phyloP scores from a whole-genome alignment of 1,140 invertebrate genomes.

The Sycobia sp. region DNA sequence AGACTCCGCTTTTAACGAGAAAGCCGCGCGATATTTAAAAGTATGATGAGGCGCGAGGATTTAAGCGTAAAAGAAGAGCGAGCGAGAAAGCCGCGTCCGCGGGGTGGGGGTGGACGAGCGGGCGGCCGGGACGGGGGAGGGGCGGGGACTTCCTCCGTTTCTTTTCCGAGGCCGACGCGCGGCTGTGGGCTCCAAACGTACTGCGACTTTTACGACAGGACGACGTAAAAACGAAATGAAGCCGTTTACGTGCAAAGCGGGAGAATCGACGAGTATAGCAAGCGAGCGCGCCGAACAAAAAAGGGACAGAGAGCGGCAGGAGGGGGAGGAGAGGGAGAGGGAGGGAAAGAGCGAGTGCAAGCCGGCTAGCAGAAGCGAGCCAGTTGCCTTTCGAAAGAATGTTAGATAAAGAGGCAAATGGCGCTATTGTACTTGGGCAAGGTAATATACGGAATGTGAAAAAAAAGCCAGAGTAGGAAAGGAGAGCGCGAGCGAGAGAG shows the following conservation, averaged over 20 bases:
- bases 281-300: neutral
- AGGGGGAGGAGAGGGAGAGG: neutral
- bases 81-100: too few relatives aligned
- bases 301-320: neutral
- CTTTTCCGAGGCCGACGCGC: neutral
- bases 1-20: conserved; percentile 21
- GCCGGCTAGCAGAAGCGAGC: neutral
- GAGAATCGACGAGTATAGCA: conserved; percentile 11
- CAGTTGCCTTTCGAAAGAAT: conserved; percentile 8
- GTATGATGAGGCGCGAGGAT: conserved; percentile 29
- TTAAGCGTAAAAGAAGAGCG: conserved; percentile 10
- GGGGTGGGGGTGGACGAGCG: too few relatives aligned
- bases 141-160: conserved; percentile 15
- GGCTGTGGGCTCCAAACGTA: neutral
- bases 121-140: neutral
- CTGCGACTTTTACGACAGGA: conserved; percentile 33
- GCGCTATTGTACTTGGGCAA: neutral
- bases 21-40: conserved; percentile 23
- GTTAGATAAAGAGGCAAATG: conserved; percentile 15
- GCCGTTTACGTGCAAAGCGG: conserved; percentile 31
- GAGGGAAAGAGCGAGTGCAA: neutral
- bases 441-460: neutral
- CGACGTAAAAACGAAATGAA: conserved; percentile 34
- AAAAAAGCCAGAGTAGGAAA: conserved; percentile 6
- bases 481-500: too few relatives aligned